phyloP scores from a whole-genome alignment of 2,797 vertebrate species.

The Pipistrellus nathusii region DNA sequence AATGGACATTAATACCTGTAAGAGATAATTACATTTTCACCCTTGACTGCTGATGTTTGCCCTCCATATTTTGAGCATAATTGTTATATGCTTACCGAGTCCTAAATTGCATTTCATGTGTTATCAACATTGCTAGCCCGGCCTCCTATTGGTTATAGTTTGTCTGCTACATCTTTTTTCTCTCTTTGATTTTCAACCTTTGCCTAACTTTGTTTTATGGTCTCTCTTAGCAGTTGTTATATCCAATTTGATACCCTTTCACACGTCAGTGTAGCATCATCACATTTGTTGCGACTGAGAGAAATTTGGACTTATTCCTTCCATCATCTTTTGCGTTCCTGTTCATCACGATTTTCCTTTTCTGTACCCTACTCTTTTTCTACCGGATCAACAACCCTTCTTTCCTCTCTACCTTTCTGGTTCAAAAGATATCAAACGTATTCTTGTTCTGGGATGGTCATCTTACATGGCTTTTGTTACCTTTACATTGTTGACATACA shows the following conservation, averaged over 20 bases:
- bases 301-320: background rate
- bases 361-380: too few relatives aligned
- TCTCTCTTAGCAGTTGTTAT: background rate
- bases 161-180: background rate
- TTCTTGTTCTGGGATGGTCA: background rate
- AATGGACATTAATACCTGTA: too few relatives aligned
- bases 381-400: accelerated
- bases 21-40: background rate
- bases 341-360: background rate
- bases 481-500: background rate
- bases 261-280: too few relatives aligned
- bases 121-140: background rate
- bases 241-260: background rate
- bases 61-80: background rate
- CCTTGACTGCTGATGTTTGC: background rate
- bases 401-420: background rate
- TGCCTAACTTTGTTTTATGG: too few relatives aligned
- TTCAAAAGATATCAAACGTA: accelerated
- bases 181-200: background rate
- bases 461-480: background rate
- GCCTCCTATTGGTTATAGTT: background rate
- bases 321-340: background rate
- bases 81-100: background rate
- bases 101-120: too few relatives aligned
- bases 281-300: background rate